Base-by-base conservation (phyloP, 2,113 vertebrate species). In the Corythoichthys intestinalis region DNA sequence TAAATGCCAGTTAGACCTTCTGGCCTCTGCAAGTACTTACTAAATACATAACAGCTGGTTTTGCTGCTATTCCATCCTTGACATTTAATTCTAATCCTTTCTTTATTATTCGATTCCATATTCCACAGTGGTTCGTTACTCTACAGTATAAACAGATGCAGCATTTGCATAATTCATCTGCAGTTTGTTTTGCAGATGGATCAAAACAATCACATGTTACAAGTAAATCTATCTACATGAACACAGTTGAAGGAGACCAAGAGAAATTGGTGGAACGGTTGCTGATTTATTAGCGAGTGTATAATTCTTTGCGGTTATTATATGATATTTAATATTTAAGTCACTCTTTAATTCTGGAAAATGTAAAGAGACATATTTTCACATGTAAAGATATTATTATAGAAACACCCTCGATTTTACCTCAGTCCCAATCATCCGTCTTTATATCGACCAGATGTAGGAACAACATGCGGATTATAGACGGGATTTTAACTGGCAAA, bases 161-260 rank as follows among this genome's bases (percentile, higher is more conserved):
- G 41, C 64, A 83, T 87, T 86, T 88, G 84, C 85, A 90, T 88
- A 87, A 87, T 90, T 90, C 79, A 87, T 86, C 71, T 73, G 70
- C 50, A 59, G 59, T 71, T 79, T 74, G 75, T 80, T 83, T 79
- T 81, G 73, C 74, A 59, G 73, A 77, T 77, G 66, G 70, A 80
- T 81, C 81, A 80, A 70, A 46, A 72, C 73, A 84, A 87, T 86
- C 66, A 79, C 66, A 66, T 52, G 56, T 65, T 82, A 83, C 74
- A 79, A 57, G 65, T 78, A 75, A 78, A 81, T 85, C 74, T 76
- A 54, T 80, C 74, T 72, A 76, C 68, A 65, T 76, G 63, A 63
- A 48, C 61, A 57, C 20, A 49, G 54, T 28, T 37, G 67, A 67
- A 9, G 49, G 44, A 67, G 58, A 12, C 17, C 44, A 74, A 78